Evolutionary conservation across 2,797 vertebrate genomes (phyloP), one percentile per base, ranked within the genome.

Genomic region (Hippoglossus hippoglossus): DNA sequence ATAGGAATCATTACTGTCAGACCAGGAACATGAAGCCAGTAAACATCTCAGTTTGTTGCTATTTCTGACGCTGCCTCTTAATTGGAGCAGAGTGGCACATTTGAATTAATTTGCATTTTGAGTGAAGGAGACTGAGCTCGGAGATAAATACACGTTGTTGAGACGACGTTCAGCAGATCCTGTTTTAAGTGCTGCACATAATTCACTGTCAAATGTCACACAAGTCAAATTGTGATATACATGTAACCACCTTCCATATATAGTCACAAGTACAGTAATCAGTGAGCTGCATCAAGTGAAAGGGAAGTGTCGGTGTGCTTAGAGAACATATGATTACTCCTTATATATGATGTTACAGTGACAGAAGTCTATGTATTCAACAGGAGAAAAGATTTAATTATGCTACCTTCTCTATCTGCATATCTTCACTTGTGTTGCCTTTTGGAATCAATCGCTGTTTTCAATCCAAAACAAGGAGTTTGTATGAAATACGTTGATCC

Each of bases 91-190:
- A 78, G 70, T 73, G 69, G 55, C 68, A 74, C 59, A 73, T 83
- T 78, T 76, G 31, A 82, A 82, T 75, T 71, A 0, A 81, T 84
- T 84, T 79, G 77, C 85, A 85, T 85, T 63, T 58, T 63, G 58
- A 75, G 54, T 63, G 65, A 61, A 73, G 49, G 55, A 73, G 76
- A 68, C 55, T 2, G 25, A 16, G 22, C 72, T 71, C 36, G 5
- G 67, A 68, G 65, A 77, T 62, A 66, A 77, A 77, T 26, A 64
- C 57, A 39, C 18, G 13, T 57, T 47, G 39, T 52, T 52, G 55
- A 77, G 71, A 67, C 22, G 74, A 75, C 66, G 0, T 21, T 50
- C 19, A 22, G 47, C 44, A 63, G 57, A 69, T 59, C n/a, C 46
- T 0, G 3, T 16, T 41, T 13, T 41, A 41, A 41, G 15, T 16